phyloP scores from a whole-genome alignment of 2,797 vertebrate genomes.

The Psittacula derbiana region DNA sequence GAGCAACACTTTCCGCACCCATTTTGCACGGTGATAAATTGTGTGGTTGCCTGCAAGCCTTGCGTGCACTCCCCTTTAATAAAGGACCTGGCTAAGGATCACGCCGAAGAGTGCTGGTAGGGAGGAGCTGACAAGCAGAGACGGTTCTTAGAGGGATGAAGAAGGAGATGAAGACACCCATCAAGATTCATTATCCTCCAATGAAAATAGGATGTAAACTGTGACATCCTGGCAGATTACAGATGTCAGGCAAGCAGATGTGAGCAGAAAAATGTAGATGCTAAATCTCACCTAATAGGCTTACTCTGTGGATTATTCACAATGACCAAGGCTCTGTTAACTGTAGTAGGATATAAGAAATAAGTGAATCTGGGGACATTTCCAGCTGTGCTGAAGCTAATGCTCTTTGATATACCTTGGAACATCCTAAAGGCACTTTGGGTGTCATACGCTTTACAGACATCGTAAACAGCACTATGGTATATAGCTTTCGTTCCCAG shows the following conservation, averaged over 20 bases:
- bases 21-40: background rate
- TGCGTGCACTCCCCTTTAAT: background rate
- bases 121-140: background rate
- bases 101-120: background rate
- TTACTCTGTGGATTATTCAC: constrained; percentile 45
- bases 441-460: background rate
- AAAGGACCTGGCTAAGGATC: background rate
- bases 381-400: constrained; percentile 1
- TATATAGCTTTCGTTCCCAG: background rate
- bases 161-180: constrained; percentile 47
- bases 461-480: background rate
- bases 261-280: constrained; percentile 49
- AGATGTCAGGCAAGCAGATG: constrained; percentile 51
- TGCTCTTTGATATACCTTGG: constrained; percentile 8
- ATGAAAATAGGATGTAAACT: constrained; percentile 59
- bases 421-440: background rate
- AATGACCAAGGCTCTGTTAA: constrained; percentile 3
- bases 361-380: background rate
- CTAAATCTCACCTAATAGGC: constrained; percentile 58
- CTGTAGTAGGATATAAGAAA: background rate
- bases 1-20: background rate
- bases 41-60: background rate
- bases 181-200: constrained; percentile 38
- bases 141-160: constrained; percentile 34
- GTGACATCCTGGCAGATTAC: constrained; percentile 56